Evolutionary conservation across 2,888 invertebrate species (phyloP).

Genomic region (Mesorhabditis spiculigera): DNA sequence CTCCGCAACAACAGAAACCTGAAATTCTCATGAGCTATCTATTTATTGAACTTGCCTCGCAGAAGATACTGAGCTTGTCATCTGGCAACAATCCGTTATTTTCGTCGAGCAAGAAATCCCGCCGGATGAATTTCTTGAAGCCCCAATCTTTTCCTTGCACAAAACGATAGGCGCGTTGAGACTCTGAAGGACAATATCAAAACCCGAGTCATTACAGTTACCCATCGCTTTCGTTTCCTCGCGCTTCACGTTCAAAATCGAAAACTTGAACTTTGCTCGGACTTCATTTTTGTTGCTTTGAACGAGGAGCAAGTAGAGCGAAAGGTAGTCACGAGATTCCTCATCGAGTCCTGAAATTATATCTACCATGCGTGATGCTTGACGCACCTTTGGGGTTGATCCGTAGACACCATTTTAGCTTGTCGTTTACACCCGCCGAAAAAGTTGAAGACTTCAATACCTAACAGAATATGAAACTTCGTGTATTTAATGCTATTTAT

Average conservation of each 20-base stretch:
- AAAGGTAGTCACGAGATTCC: conserved; percentile 99
- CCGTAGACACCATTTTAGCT: conserved; percentile 99
- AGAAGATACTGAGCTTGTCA: conserved; percentile 93
- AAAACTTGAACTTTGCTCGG: conserved; percentile 99
- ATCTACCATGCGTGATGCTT: conserved; percentile 1
- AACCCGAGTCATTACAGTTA: conserved; percentile 58
- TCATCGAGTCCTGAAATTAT: conserved; percentile 73
- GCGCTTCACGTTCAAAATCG: conserved; percentile 97
- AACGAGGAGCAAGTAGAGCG: conserved; percentile 94
- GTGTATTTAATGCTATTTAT: neutral
- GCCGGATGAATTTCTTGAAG: conserved; percentile 97
- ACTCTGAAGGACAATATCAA: conserved; percentile 66
- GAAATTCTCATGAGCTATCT: conserved; percentile 11
- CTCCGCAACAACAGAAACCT: conserved; percentile 88
- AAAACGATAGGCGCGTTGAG: conserved; percentile 91
- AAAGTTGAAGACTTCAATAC: conserved; percentile 97
- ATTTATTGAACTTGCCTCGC: conserved; percentile 73
- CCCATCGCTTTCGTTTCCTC: conserved; percentile 99
- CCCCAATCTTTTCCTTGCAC: conserved; percentile 99
- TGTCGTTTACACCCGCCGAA: conserved; percentile 98
- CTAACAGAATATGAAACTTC: conserved; percentile 65
- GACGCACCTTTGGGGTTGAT: conserved; percentile 88
- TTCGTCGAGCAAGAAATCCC: conserved; percentile 97
- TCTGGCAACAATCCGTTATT: conserved; percentile 96
- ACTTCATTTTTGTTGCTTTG: conserved; percentile 99